Conservation (phyloP, 2,113 vertebrate genomes). For the Tupaia tana region DNA sequence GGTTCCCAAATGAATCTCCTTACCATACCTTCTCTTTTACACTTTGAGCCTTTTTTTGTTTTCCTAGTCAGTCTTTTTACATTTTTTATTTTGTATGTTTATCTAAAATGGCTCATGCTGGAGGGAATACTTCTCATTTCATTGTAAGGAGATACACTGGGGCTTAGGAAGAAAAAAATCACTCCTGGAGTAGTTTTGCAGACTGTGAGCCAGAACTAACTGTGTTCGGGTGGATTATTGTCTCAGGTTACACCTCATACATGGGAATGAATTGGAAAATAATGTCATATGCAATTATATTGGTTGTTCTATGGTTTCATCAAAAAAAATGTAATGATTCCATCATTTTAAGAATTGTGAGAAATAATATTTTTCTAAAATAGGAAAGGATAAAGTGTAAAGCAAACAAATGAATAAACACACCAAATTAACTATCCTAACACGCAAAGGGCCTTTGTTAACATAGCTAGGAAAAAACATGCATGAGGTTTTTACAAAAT, state of each 20-base stretch:
- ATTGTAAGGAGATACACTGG: not conserved
- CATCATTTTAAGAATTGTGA: not conserved
- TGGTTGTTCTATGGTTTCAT: not conserved
- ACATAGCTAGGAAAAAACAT: not conserved
- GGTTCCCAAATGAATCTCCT: not conserved
- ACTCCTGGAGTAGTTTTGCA: not conserved
- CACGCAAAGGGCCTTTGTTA: not conserved
- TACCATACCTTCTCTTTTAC: not conserved
- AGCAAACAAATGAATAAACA: not conserved
- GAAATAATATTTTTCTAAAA: conserved; percentile 12
- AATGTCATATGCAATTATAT: not conserved
- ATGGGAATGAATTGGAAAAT: not conserved
- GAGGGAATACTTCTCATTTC: not conserved
- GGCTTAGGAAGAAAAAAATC: not conserved
- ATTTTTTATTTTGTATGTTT: not conserved
- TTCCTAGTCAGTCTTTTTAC: not conserved
- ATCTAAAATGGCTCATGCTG: not conserved
- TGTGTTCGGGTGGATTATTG: not conserved
- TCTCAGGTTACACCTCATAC: not conserved
- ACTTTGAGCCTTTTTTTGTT: not conserved
- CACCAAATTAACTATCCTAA: not conserved
- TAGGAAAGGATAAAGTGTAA: not conserved
- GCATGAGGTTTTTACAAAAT: not conserved
- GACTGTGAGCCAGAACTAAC: conserved; percentile 12
- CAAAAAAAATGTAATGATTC: not conserved